These are phyloP conservation scores for Keiferia lycopersicella DNA, from an alignment of 2,888 invertebrate species.

Conservation along the genomic window DNA sequence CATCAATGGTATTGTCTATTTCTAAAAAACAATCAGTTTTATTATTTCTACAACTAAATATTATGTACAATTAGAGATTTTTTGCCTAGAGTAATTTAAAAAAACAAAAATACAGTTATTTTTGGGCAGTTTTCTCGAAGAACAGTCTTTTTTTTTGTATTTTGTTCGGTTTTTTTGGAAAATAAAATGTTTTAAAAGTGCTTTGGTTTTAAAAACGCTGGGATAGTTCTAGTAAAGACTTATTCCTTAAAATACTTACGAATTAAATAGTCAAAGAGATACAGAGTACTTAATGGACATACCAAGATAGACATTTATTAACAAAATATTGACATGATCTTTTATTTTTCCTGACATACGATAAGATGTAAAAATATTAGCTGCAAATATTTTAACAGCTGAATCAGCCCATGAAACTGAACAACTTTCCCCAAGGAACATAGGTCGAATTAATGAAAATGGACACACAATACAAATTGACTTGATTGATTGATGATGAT, in stretches of 20 bases:
- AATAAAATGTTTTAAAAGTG: slow-evolving; percentile 24
- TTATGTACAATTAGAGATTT: slow-evolving; percentile 17
- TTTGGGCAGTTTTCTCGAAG: slow-evolving; percentile 42
- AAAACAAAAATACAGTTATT: slow-evolving; percentile 24
- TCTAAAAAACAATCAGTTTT: slow-evolving; percentile 33
- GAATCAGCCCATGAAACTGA: too few relatives aligned
- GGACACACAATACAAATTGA: too few relatives aligned
- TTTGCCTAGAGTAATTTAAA: slow-evolving; percentile 25
- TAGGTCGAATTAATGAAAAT: too few relatives aligned
- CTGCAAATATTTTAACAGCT: too few relatives aligned
- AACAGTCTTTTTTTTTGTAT: slow-evolving; percentile 43
- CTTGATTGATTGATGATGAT: too few relatives aligned
- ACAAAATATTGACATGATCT: slow-evolving; percentile 3
- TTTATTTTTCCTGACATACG: too few relatives aligned
- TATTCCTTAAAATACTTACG: neutral
- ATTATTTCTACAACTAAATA: slow-evolving; percentile 11
- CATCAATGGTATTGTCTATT: slow-evolving; percentile 41
- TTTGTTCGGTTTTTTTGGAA: slow-evolving; percentile 4
- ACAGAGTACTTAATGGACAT: neutral
- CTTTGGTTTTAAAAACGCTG: slow-evolving; percentile 35
- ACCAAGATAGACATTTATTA: slow-evolving; percentile 13
- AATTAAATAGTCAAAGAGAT: neutral
- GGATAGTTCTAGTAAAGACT: neutral
- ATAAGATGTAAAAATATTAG: too few relatives aligned
- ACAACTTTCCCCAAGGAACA: too few relatives aligned